Evolutionary conservation across 2,888 invertebrate species (phyloP).

Genomic region (Poecilus cupreus): DNA sequence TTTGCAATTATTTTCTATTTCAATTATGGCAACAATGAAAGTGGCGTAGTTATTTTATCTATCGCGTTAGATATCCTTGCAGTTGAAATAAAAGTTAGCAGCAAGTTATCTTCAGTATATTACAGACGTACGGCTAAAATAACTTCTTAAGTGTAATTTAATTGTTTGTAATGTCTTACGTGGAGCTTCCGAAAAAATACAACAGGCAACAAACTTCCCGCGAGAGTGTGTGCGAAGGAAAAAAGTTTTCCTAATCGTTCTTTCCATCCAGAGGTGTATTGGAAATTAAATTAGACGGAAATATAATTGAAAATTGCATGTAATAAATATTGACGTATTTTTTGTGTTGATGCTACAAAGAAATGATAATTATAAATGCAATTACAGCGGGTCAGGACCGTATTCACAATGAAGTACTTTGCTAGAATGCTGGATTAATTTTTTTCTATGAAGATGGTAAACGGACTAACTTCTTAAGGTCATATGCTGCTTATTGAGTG

Average conservation of each 20-base stretch:
- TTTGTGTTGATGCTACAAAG: neutral
- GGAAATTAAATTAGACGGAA: conserved; percentile 9
- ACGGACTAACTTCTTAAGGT: no score
- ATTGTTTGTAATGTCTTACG: conserved; percentile 50
- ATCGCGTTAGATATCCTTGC: conserved; percentile 11
- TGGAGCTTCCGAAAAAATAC: conserved; percentile 30
- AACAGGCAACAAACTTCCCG: conserved; percentile 16
- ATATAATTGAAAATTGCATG: neutral
- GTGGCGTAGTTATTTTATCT: neutral
- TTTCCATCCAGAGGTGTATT: conserved; percentile 7
- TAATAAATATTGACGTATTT: neutral
- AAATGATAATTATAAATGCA: neutral
- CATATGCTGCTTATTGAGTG: no score
- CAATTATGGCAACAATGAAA: neutral
- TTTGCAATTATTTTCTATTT: neutral
- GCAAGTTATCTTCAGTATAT: conserved; percentile 34
- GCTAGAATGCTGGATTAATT: no score
- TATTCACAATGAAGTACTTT: neutral
- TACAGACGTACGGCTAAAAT: conserved; percentile 31
- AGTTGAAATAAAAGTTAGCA: conserved; percentile 2
- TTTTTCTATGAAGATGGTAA: no score
- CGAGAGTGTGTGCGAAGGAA: conserved; percentile 14
- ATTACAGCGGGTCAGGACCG: neutral
- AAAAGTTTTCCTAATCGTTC: conserved; percentile 46
- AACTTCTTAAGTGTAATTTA: conserved; percentile 55